A percentile compares a stretch with the other conserved stretches of the same genome.
These are phyloP conservation scores for Glossosoma conforme DNA, from an alignment of 1,140 invertebrate species.

Conservation along the genomic window DNA sequence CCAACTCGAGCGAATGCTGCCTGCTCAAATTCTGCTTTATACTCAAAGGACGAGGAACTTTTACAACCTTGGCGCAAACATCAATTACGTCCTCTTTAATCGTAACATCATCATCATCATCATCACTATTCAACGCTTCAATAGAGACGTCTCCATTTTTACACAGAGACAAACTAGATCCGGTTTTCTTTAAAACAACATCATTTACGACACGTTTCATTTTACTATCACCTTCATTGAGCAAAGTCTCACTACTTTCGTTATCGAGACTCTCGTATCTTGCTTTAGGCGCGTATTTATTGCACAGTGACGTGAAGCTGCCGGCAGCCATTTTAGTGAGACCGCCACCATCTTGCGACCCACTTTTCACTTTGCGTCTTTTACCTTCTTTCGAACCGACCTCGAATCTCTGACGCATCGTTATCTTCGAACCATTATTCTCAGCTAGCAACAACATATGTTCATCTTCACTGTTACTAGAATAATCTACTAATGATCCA, in stretches of 20 bases:
- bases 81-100: constrained; percentile 16
- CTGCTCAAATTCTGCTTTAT: constrained; percentile 42
- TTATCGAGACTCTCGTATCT: constrained; percentile 28
- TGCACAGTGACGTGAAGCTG: constrained; percentile 26
- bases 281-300: constrained; percentile 23
- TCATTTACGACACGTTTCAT: too few relatives aligned
- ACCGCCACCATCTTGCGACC: constrained; percentile 10
- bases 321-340: constrained; percentile 22
- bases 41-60: constrained; percentile 20
- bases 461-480: constrained; percentile 46
- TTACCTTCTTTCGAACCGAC: constrained; percentile 34
- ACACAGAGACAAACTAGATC: too few relatives aligned
- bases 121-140: not conserved
- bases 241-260: constrained; percentile 14
- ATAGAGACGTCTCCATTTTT: not conserved
- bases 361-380: constrained; percentile 22
- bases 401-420: constrained; percentile 36
- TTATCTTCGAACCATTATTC: constrained; percentile 46
- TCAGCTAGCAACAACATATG: constrained; percentile 47
- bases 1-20: constrained; percentile 63
- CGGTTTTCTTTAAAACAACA: too few relatives aligned
- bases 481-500: constrained; percentile 36
- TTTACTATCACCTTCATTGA: too few relatives aligned
- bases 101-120: constrained; percentile 11
- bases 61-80: constrained; percentile 11